Base-by-base conservation (phyloP, 2,888 invertebrate species). In the Philonicus albiceps region DNA sequence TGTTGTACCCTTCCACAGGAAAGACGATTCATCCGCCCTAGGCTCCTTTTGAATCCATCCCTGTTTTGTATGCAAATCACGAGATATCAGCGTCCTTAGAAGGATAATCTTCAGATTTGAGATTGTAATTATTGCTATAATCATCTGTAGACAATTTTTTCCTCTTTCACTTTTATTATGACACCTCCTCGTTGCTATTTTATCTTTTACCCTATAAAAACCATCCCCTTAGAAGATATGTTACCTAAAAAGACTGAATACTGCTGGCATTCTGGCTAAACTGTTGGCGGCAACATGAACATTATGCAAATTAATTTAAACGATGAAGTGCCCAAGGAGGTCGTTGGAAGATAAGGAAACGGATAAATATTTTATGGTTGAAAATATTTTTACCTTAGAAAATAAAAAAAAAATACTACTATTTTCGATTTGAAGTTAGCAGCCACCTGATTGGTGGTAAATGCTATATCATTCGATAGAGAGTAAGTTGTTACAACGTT, bases 41-140 rank as follows among this genome's bases (percentile, higher is more conserved):
- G 27, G 27, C 27, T 64, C 64, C 64, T 64, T 43, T 27, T 22
- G 22, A 64, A 8, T 8, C 1, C 64, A 22, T 64, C 37, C 13
- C 85, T 85, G 75, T 76, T 85, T 85, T 49, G 49, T 85, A 85
- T 85, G 85, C 85, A 76, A 85, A 85, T 76, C 85, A 85, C 53
- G 53, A 75, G 22, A 85, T 75, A 75, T 85, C 75, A 76, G 40
- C 49, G 4, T 85, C 75, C 53, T 75, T 55, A 74, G 75, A n/a
- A 74, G 53, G 85, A 85, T 85, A 85, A 85, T 85, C 85, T 85
- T 75, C 75, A 75, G 55, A 75, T 86, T 86, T 86, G 53, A 86
- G 86, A 78, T 64, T 85, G 91, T 91, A 91, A 91, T 91, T 90
- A 90, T 89, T 90, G 89, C 89, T 89, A 91, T 91, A 91, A 91